Base-by-base conservation (phyloP, 2,888 invertebrate genomes). In the Theretra japonica region DNA sequence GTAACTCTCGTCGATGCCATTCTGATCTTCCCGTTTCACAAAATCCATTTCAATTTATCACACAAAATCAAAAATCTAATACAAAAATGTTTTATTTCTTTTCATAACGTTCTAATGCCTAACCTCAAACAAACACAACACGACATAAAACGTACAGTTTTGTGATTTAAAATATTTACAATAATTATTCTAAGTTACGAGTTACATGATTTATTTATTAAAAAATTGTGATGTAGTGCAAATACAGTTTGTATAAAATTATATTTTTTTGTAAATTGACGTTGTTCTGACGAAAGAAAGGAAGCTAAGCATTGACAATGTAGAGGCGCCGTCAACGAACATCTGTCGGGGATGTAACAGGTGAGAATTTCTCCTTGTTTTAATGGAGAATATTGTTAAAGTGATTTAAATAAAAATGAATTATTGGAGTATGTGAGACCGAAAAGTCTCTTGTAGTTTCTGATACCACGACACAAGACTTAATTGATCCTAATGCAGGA, bases 21-120 rank as follows among this genome's bases (percentile, higher is more conserved):
- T 88, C 68, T 86, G 88, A 28, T 92, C 93, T 83, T 93, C 93
- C 70, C 92, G 84, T 82, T 94, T 94, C 74, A 94, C 93, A 79
- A 89, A 93, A 89, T 94, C 93, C 94, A 94, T 93, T 71, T 68
- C 68, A 70, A 74, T 73, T 62, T 65, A 48, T 77, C 75, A 74
- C 71, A 70, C 70, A 69, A 60, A 69, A 70, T 50, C 78, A 74
- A 80, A 77, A 75, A 74, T 62, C 57, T 59, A 71, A 62, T 73
- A 76, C 75, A 79, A 77, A 81, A 75, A 72, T 72, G 60, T 73
- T 77, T 25, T 74, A 69, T 77, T 77, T 73, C 76, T 76, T 75
- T 75, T 78, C 81, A 75, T 86, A 86, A 86, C 85, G 86, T 82
- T 77, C 83, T 74, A 74, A 80, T 82, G 82, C 78, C 79, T 92